Conservation (phyloP, 1,140 invertebrate species). For the Idris sp. region DNA sequence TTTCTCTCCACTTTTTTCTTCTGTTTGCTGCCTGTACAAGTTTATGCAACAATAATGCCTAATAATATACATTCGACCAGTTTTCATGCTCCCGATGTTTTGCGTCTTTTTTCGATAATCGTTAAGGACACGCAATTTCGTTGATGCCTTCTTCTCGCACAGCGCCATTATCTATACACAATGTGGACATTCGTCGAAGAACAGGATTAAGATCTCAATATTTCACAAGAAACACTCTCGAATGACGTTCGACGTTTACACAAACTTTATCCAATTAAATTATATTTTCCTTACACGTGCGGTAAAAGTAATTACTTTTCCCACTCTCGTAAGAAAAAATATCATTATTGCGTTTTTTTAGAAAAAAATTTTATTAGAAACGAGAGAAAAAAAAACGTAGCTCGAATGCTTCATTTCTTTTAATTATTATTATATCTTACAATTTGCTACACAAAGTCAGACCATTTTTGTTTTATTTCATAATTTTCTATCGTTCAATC, state of each 20-base stretch:
- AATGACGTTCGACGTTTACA: slow-evolving; percentile 29
- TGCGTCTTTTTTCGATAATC: slow-evolving; percentile 59
- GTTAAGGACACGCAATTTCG: slow-evolving; percentile 62
- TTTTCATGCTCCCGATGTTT: slow-evolving; percentile 53
- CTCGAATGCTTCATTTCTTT: too few relatives aligned
- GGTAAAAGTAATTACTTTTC: slow-evolving; percentile 12
- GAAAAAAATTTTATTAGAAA: too few relatives aligned
- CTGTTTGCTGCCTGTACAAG: slow-evolving; percentile 45
- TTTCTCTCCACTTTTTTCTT: slow-evolving; percentile 7
- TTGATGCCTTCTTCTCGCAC: slow-evolving; percentile 58
- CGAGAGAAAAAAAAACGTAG: too few relatives aligned
- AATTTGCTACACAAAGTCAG: too few relatives aligned
- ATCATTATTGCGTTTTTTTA: too few relatives aligned
- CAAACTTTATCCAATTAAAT: slow-evolving; percentile 43
- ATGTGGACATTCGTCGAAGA: slow-evolving; percentile 55
- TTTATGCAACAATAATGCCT: slow-evolving; percentile 61
- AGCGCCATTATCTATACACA: slow-evolving; percentile 59
- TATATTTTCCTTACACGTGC: too few relatives aligned
- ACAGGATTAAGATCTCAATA: slow-evolving; percentile 61
- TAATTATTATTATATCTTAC: too few relatives aligned
- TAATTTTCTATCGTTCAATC: too few relatives aligned
- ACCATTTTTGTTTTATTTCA: too few relatives aligned
- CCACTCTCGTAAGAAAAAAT: too few relatives aligned
- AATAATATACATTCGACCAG: slow-evolving; percentile 60
- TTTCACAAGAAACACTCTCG: slow-evolving; percentile 48